Conservation (phyloP, 2,888 invertebrate genomes). For the Microplitis deprimator region DNA sequence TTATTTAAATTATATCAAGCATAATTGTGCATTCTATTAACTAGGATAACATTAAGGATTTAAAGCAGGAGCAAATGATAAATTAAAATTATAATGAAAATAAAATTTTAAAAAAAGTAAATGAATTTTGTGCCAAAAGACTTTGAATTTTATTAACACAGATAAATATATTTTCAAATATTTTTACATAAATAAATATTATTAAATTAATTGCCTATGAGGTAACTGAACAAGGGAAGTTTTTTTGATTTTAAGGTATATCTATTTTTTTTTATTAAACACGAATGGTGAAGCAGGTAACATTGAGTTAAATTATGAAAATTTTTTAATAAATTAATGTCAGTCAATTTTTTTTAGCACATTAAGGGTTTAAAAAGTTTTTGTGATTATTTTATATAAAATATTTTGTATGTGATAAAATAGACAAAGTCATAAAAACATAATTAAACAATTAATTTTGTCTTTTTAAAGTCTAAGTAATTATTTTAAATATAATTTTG, state of each 20-base stretch:
- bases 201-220: constrained; percentile 32
- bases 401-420: background rate
- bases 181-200: constrained; percentile 44
- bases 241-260: constrained; percentile 14
- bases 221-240: background rate
- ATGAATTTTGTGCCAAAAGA: constrained; percentile 61
- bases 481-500: background rate
- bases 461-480: background rate
- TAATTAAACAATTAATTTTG: background rate
- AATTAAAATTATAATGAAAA: constrained; percentile 41
- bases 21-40: constrained; percentile 39
- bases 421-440: background rate
- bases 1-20: constrained; percentile 32
- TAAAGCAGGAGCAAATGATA: constrained; percentile 54
- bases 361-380: background rate
- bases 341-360: background rate
- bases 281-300: constrained; percentile 16
- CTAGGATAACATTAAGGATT: constrained; percentile 30
- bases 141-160: constrained; percentile 65
- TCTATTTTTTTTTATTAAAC: background rate
- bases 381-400: background rate
- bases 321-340: background rate
- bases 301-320: constrained; percentile 6
- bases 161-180: constrained; percentile 48
- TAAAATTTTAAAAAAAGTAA: constrained; percentile 51